Base-by-base conservation (phyloP, 2,888 invertebrate species). In the Elegia similella region DNA sequence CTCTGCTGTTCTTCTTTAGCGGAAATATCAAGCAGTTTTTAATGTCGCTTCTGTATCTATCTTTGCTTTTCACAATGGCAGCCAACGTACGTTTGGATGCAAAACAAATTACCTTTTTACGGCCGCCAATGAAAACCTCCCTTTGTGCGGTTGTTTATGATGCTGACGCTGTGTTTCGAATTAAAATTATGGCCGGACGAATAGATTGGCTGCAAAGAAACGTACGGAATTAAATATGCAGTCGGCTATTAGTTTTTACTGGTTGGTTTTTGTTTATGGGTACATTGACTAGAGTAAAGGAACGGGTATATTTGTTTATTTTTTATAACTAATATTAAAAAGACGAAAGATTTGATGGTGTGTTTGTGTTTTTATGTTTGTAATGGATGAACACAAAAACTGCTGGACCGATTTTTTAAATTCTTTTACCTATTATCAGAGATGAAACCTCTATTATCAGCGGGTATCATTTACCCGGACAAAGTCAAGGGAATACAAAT, bases 101-200 rank as follows among this genome's bases (percentile, higher is more conserved):
- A 50, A 50, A 50, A 15, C 12, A 16, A 50, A 50, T 50, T 17
- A 50, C 50, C 50, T 50, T 50, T 50, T 50, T 50, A 34, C 17
- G 7, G 34, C 17, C 16, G 16, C 6, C 23, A 10, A 23, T 6
- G 7, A 10, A 12, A 46, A 17, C 29, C n/a, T 10, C 16, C 50
- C 34, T 50, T 50, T 50, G 50, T 50, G 13, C 12, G 50, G 15
- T 50, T 38, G 34, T 34, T 50, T 34, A 34, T n/a, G 32, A 2
- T 12, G 17, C 50, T 38, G 50, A 34, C 34, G 34, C 34, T 50
- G 12, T 34, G 48, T 34, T 34, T 16, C 34, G 34, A 10, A 46
- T 29, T 17, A 50, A 50, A 34, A 50, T 50, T n/a, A 50, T 34
- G 32, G 34, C 13, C 30, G 8, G n/a, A 15, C 50, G 50, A 34